These are phyloP conservation scores for Platyscapa corneri DNA, from an alignment of 1,140 invertebrate genomes.

Conservation along the genomic window DNA sequence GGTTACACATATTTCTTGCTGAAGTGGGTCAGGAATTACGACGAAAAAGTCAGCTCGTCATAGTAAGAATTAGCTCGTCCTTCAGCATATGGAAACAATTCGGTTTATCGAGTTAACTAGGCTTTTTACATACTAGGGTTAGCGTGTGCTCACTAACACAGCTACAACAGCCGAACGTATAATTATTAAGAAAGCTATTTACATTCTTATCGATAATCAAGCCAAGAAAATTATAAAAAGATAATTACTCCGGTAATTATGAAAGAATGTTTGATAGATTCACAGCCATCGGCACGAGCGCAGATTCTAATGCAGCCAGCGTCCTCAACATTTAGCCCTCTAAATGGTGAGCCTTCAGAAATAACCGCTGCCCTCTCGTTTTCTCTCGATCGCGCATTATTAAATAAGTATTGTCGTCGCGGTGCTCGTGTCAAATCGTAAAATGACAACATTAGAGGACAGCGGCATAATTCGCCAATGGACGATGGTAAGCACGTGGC, in stretches of 20 bases:
- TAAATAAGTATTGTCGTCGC: neutral
- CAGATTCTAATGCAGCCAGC: too few relatives aligned
- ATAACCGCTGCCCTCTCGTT: neutral
- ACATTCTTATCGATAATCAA: neutral
- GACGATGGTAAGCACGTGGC: neutral
- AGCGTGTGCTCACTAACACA: neutral
- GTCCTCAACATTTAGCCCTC: neutral
- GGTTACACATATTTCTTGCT: neutral
- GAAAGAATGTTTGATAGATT: neutral
- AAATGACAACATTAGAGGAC: neutral
- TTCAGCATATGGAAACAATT: neutral
- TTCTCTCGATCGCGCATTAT: neutral
- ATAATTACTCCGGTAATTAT: neutral
- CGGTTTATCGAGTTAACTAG: neutral
- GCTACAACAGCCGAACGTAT: neutral
- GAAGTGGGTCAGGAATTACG: neutral
- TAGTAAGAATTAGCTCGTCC: slow-evolving; percentile 2
- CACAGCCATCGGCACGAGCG: too few relatives aligned
- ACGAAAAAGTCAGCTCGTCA: neutral
- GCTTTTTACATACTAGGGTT: neutral
- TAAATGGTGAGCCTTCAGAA: neutral
- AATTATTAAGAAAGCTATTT: neutral
- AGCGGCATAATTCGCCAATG: neutral
- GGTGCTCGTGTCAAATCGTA: neutral
- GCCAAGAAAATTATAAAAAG: neutral